Evolutionary conservation across 92 coral and sea anemone species (phyloP).

Genomic region (Pocillopora meandrina): DNA sequence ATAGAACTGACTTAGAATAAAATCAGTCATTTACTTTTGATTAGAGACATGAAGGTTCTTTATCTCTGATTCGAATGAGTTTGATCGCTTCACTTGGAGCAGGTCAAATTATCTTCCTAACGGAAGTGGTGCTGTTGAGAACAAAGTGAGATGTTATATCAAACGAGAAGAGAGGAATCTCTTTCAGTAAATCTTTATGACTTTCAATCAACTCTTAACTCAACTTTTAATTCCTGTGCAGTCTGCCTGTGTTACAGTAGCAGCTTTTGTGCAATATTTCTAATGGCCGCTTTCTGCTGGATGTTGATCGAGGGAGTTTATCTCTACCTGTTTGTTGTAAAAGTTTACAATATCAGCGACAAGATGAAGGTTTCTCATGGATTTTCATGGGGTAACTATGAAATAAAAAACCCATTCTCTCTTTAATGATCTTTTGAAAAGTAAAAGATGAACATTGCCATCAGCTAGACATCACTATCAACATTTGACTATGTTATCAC

Average conservation of each 20-base stretch:
- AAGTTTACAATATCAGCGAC: conserved; percentile 6
- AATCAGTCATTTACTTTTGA: background rate
- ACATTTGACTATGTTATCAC: too few species aligned
- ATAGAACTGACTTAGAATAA: too few species aligned
- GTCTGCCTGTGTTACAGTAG: background rate
- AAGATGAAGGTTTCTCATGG: background rate
- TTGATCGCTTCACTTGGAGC: background rate
- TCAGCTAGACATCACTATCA: too few species aligned
- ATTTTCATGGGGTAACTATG: background rate
- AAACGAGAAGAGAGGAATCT: too few species aligned
- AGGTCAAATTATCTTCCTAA: background rate
- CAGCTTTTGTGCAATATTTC: conserved; percentile 1
- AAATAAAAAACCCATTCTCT: too few species aligned
- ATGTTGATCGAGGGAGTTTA: background rate
- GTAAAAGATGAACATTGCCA: too few species aligned
- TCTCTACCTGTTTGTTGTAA: background rate
- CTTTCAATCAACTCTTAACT: too few species aligned
- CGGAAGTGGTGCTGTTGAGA: background rate
- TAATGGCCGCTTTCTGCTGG: conserved; percentile 15
- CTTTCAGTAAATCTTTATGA: too few species aligned
- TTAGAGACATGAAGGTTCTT: background rate
- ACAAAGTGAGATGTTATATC: background rate
- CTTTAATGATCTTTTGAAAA: too few species aligned
- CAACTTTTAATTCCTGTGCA: background rate
- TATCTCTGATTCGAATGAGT: background rate